These are phyloP conservation scores for Dissostichus mawsoni DNA, from an alignment of 2,113 vertebrate genomes.

Conservation along the genomic window DNA sequence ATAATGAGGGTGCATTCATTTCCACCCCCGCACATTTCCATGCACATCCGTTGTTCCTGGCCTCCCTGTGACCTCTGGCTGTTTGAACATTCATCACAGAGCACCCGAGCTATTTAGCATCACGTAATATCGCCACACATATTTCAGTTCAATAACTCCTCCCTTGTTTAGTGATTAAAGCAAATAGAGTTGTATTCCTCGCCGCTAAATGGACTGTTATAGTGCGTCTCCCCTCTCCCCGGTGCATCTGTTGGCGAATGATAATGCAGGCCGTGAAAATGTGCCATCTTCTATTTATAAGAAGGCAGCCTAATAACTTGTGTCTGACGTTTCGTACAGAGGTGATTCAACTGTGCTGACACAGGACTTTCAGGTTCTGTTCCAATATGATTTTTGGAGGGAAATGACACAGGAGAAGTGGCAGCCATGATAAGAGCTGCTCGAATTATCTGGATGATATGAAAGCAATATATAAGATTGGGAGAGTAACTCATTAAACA, in stretches of 20 bases:
- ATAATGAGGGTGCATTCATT: slow-evolving; percentile 43
- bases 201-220: slow-evolving; percentile 68
- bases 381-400: neutral
- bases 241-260: slow-evolving; percentile 77
- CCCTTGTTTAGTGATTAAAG: slow-evolving; percentile 77
- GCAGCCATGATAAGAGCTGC: no score
- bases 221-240: slow-evolving; percentile 43
- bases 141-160: slow-evolving; percentile 70
- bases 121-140: slow-evolving; percentile 52
- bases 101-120: slow-evolving; percentile 55
- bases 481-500: no score
- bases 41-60: slow-evolving; percentile 58
- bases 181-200: slow-evolving; percentile 77
- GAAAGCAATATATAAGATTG: no score
- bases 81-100: slow-evolving; percentile 55
- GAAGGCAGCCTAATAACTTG: slow-evolving; percentile 73
- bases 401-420: no score
- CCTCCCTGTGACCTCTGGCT: slow-evolving; percentile 68
- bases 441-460: no score
- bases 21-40: slow-evolving; percentile 47
- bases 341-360: slow-evolving; percentile 58
- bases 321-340: slow-evolving; percentile 70
- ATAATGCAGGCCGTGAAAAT: slow-evolving; percentile 75
- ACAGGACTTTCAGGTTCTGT: neutral
- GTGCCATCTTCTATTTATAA: slow-evolving; percentile 78